Percentiles rank a stretch among this genome's conserved stretches.
Evolutionary conservation across 2,113 vertebrate species (phyloP).

Genomic region (Fulmarus glacialis): DNA sequence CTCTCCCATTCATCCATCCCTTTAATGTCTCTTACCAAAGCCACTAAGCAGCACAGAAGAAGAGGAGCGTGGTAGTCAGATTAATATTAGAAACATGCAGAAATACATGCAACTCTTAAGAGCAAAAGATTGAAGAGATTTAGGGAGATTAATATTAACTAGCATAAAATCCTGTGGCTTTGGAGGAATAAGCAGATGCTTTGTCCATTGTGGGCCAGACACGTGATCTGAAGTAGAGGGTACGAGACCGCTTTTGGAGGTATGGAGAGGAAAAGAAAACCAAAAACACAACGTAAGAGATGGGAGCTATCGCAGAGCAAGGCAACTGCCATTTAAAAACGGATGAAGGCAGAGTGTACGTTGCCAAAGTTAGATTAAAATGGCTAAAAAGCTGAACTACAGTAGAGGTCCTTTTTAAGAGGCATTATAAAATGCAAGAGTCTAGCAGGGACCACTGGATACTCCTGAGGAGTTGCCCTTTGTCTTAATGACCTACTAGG

Average conservation of each 20-base stretch:
- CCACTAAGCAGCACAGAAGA: not conserved
- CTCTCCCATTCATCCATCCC: not conserved
- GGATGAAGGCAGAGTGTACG: not conserved
- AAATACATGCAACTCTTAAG: not conserved
- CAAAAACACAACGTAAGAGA: not conserved
- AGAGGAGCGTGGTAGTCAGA: not conserved
- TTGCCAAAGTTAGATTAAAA: not conserved
- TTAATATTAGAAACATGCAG: not conserved
- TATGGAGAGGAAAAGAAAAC: not conserved
- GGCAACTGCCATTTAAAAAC: not conserved
- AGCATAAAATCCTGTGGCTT: slow-evolving; percentile 31
- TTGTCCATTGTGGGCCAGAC: not conserved
- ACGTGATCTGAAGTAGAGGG: not conserved
- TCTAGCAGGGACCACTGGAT: not conserved
- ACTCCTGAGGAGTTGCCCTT: not conserved
- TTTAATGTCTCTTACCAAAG: not conserved
- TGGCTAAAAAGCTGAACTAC: not conserved
- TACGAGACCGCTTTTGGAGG: not conserved
- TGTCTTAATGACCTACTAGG: not conserved
- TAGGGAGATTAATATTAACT: not conserved
- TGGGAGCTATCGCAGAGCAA: not conserved
- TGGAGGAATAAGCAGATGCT: slow-evolving; percentile 37
- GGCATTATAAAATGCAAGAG: not conserved
- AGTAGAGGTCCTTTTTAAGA: not conserved
- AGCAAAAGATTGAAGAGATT: slow-evolving; percentile 31